Percentiles rank a stretch among this genome's conserved stretches.
These are phyloP conservation scores for Scaptomyza caliginosa DNA, from an alignment of 2,888 invertebrate genomes.

Conservation along the genomic window DNA sequence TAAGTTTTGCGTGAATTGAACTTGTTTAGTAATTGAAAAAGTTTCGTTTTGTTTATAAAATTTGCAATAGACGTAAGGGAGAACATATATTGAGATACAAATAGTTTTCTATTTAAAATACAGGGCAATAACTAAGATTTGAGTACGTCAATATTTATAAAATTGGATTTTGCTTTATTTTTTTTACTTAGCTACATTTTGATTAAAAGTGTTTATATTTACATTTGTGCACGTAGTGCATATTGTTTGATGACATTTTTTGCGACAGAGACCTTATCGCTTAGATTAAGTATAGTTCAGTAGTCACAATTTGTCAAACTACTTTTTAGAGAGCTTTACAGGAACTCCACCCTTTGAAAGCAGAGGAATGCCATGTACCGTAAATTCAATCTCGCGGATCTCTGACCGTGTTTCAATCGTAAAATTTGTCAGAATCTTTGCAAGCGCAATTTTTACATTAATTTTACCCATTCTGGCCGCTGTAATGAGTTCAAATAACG, in stretches of 20 bases:
- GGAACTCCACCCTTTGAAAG: constrained; percentile 78
- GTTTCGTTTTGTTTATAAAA: not conserved
- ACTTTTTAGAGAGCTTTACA: constrained; percentile 67
- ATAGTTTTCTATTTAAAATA: too few species aligned
- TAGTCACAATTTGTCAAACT: not conserved
- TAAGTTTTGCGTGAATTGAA: not conserved
- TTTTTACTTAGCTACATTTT: not conserved
- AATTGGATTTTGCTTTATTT: not conserved
- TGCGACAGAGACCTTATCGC: not conserved
- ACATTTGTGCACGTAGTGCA: not conserved
- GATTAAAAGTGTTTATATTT: not conserved
- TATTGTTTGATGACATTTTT: not conserved
- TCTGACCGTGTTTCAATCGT: constrained; percentile 63
- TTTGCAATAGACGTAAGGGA: not conserved
- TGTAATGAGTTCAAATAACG: constrained; percentile 12
- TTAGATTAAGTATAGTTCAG: not conserved
- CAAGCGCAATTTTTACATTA: constrained; percentile 81
- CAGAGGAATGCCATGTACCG: constrained; percentile 69
- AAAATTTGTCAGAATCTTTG: constrained; percentile 76
- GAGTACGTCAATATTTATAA: too few species aligned
- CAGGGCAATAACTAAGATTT: too few species aligned
- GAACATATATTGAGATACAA: too few species aligned
- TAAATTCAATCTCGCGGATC: constrained; percentile 79
- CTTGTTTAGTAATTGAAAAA: not conserved
- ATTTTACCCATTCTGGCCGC: constrained; percentile 81